phyloP scores from a whole-genome alignment of 1,140 invertebrate genomes.

The Trichoplusia ni region DNA sequence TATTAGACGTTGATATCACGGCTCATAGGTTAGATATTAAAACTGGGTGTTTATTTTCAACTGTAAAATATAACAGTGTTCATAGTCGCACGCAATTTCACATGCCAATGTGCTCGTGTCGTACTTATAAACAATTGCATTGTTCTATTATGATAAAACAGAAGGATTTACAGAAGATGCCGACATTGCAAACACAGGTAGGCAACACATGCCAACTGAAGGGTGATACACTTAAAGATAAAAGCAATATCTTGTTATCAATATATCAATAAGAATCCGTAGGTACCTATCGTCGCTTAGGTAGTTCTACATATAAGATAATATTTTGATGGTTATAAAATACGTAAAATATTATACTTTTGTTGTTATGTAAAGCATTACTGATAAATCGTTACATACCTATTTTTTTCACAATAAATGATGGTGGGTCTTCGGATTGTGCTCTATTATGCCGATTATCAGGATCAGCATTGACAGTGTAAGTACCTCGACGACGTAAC shows the following conservation, averaged over 20 bases:
- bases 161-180: neutral
- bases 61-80: slow-evolving; percentile 6
- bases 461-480: slow-evolving; percentile 67
- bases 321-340: neutral
- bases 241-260: slow-evolving; percentile 2
- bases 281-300: neutral
- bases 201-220: neutral
- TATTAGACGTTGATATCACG: slow-evolving; percentile 17
- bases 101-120: neutral
- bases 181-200: neutral
- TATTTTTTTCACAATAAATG: slow-evolving; percentile 51
- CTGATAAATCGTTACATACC: slow-evolving; percentile 42
- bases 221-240: neutral
- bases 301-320: neutral
- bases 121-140: neutral
- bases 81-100: slow-evolving; percentile 1
- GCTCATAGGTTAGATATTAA: slow-evolving; percentile 16
- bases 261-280: slow-evolving; percentile 4
- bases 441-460: slow-evolving; percentile 45
- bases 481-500: slow-evolving; percentile 70
- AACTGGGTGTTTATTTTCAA: neutral
- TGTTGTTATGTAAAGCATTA: neutral
- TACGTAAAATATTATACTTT: neutral
- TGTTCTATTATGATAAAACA: slow-evolving; percentile 14
- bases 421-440: slow-evolving; percentile 46